Percentiles rank a stretch among this genome's conserved stretches.
Evolutionary conservation across 2,888 invertebrate species (phyloP).

Genomic region (Argyra leucocephala): DNA sequence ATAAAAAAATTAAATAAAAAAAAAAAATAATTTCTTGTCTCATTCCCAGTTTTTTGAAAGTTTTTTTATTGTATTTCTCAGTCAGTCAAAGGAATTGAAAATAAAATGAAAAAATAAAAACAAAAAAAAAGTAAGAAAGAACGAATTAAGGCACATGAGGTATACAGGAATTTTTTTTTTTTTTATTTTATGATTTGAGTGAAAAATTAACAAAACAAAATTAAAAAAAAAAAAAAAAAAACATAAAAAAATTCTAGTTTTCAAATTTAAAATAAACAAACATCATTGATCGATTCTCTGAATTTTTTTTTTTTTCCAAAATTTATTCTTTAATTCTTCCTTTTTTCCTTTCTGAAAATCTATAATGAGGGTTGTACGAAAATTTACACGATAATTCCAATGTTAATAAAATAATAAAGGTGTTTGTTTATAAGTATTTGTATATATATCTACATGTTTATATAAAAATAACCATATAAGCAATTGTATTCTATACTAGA

Average conservation of each 20-base stretch:
- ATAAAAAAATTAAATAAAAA: background rate
- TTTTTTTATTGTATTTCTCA: background rate
- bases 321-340: background rate
- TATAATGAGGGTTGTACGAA: slow-evolving; percentile 2
- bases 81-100: background rate
- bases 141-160: background rate
- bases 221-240: background rate
- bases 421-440: too few species aligned
- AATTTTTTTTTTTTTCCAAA: background rate
- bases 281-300: background rate
- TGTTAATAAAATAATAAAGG: background rate
- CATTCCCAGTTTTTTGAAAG: background rate
- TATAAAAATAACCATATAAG: too few species aligned
- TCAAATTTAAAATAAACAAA: background rate
- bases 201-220: background rate
- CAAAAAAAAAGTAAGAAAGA: too few species aligned
- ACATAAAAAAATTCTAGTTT: background rate
- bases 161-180: too few species aligned
- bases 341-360: background rate
- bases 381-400: background rate
- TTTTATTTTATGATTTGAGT: too few species aligned
- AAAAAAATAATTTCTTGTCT: background rate
- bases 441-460: too few species aligned
- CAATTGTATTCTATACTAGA: too few species aligned
- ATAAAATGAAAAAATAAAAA: background rate